Conservation (phyloP, 1,140 invertebrate species). For the Zaprionus davidi region DNA sequence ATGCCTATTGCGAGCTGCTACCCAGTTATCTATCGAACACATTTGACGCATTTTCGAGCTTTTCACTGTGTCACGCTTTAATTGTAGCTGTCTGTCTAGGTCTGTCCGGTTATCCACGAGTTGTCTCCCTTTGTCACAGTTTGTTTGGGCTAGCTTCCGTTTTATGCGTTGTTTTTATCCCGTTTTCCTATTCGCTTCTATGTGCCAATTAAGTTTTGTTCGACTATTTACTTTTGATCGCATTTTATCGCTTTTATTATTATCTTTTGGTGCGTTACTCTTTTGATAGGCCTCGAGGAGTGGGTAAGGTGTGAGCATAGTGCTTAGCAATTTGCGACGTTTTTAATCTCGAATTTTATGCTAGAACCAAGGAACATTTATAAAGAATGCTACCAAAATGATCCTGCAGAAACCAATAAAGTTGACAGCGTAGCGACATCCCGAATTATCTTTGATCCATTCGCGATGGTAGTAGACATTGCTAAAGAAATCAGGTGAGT, state of each 20-base stretch:
- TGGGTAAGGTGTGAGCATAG: conserved; percentile 4
- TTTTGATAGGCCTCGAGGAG: conserved; percentile 24
- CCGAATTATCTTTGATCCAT: not conserved
- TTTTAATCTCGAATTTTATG: conserved; percentile 10
- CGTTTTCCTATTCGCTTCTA: conserved; percentile 9
- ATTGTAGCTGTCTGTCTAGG: conserved; percentile 52
- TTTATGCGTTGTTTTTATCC: conserved; percentile 29
- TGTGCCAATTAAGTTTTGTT: conserved; percentile 47
- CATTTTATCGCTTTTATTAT: conserved; percentile 44
- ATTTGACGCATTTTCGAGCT: conserved; percentile 32
- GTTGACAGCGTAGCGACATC: not conserved
- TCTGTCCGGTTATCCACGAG: conserved; percentile 30
- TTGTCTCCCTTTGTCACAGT: conserved; percentile 33
- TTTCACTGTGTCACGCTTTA: conserved; percentile 56
- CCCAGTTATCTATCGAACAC: conserved; percentile 64
- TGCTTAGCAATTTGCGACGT: conserved; percentile 17
- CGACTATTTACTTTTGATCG: conserved; percentile 36
- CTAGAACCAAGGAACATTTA: not conserved
- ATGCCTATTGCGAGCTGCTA: conserved; percentile 14
- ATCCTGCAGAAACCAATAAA: not conserved
- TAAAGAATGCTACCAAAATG: not conserved
- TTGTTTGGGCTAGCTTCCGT: conserved; percentile 48
- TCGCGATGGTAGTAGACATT: not conserved
- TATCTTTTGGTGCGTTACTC: conserved; percentile 42
- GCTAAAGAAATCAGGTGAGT: not conserved